Conservation (phyloP, 2,797 vertebrate species). For the Odontamblyopus lacepedii region DNA sequence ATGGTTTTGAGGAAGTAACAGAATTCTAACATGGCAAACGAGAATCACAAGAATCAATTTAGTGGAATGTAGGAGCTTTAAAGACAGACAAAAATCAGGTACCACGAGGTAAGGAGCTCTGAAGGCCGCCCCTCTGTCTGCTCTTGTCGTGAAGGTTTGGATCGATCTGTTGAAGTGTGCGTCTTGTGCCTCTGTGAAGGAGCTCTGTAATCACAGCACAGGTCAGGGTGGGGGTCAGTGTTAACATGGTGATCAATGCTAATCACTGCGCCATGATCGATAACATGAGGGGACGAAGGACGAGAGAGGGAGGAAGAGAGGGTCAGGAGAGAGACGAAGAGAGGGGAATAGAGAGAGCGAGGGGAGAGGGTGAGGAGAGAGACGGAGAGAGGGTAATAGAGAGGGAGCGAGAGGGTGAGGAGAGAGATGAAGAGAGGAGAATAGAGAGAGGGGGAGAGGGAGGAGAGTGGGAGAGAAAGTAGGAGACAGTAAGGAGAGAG, state of each 20-base stretch:
- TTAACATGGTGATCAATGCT: constrained; percentile 52
- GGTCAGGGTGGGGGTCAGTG: constrained; percentile 37
- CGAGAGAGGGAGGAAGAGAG: not conserved
- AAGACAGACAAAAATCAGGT: too few relatives aligned
- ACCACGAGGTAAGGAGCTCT: too few relatives aligned
- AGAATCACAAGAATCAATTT: too few relatives aligned
- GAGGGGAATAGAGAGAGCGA: not conserved
- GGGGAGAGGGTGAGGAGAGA: not conserved
- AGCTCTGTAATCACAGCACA: constrained; percentile 16
- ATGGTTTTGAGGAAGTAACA: too few relatives aligned
- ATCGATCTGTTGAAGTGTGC: not conserved
- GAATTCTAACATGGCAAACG: too few relatives aligned
- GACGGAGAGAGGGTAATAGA: not conserved
- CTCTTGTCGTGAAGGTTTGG: not conserved
- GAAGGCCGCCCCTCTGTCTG: not conserved
- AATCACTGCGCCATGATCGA: constrained; percentile 39
- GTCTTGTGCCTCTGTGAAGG: not conserved
- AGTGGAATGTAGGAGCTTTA: too few relatives aligned
- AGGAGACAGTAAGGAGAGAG: too few relatives aligned
- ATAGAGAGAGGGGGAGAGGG: too few relatives aligned
- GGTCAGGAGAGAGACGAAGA: not conserved
- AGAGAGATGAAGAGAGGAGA: not conserved
- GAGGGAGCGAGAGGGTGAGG: too few relatives aligned
- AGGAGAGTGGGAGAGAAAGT: too few relatives aligned
- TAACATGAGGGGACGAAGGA: not conserved